Conservation (phyloP, 1,140 invertebrate species). For the Eumaeus atala region DNA sequence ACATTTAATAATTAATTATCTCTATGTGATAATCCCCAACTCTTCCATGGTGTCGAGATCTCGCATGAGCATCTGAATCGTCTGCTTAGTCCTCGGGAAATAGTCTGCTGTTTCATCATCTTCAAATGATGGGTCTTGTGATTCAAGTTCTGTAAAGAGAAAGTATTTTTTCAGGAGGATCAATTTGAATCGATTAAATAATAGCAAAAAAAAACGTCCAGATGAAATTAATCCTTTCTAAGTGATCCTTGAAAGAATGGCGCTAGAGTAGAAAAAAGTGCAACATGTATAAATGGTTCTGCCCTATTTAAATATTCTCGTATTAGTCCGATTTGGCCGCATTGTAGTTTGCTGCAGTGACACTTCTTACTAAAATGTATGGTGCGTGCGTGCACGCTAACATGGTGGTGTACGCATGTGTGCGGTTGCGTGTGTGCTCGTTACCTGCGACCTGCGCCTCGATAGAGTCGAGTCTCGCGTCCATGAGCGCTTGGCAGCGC, state of each 20-base stretch:
- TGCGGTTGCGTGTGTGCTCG: not conserved
- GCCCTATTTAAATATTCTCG: too few species aligned
- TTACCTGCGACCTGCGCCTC: slow-evolving; percentile 86
- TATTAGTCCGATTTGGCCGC: too few species aligned
- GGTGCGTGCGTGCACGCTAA: not conserved
- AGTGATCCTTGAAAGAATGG: too few species aligned
- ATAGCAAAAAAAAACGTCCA: too few species aligned
- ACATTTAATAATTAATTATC: too few species aligned
- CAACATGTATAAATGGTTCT: too few species aligned
- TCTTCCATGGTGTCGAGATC: slow-evolving; percentile 71
- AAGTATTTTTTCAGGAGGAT: not conserved
- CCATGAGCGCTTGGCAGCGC: slow-evolving; percentile 82
- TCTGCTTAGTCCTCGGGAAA: slow-evolving; percentile 72
- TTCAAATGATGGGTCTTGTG: slow-evolving; percentile 70
- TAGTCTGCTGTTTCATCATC: slow-evolving; percentile 69
- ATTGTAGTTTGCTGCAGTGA: too few species aligned
- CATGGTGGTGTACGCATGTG: not conserved
- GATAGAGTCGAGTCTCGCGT: slow-evolving; percentile 82
- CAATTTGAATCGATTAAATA: too few species aligned
- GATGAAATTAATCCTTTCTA: too few species aligned
- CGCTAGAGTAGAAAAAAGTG: too few species aligned
- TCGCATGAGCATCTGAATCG: slow-evolving; percentile 72
- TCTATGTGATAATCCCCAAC: slow-evolving; percentile 51
- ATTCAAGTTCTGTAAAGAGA: slow-evolving; percentile 67
- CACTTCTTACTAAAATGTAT: too few species aligned